Base-by-base conservation (phyloP, 1,140 invertebrate species). In the Sinella curviseta region DNA sequence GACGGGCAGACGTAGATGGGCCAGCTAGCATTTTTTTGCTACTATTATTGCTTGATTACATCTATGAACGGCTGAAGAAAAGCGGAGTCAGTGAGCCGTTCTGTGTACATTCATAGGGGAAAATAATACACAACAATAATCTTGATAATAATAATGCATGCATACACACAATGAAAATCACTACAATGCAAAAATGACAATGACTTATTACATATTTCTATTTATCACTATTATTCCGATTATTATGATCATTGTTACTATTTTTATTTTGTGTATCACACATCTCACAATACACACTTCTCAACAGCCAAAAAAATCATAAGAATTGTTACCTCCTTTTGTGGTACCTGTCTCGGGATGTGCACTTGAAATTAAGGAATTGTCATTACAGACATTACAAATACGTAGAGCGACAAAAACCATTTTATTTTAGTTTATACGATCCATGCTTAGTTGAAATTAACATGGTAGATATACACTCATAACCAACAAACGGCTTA, bases 151-250 rank as follows among this genome's bases (percentile, higher is more conserved):
- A 60, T 14, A 14, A 60, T 14, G 55, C n/a, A 60, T 60, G 55
- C 24, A 24, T 65, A 76, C 2, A 12, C 14, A 26, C n/a, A n/a
- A n/a, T n/a, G n/a, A n/a, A n/a, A n/a, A n/a, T 36, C 28, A 80
- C 79, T 76, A 83, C 70, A 79, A 78, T 75, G 31, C 80, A 83
- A 79, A 81, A 78, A 77, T 79, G 20, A 78, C 82, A 81, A 81
- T 74, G 78, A 83, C 76, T 81, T 80, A 60, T 31, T 77, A 57
- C 28, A 57, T 77, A 35, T 35, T 57, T 60, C 55, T 60, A 60
- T 26, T 60, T 60, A 60, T 60, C 55, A 26, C 55, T 24, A 60
- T 60, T 60, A 60, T 60, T 60, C 55, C n/a, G n/a, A n/a, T n/a
- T n/a, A n/a, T n/a, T n/a, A n/a, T n/a, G n/a, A n/a, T n/a, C n/a